Conservation (phyloP, 2,888 invertebrate species). For the Patella caerulea region DNA sequence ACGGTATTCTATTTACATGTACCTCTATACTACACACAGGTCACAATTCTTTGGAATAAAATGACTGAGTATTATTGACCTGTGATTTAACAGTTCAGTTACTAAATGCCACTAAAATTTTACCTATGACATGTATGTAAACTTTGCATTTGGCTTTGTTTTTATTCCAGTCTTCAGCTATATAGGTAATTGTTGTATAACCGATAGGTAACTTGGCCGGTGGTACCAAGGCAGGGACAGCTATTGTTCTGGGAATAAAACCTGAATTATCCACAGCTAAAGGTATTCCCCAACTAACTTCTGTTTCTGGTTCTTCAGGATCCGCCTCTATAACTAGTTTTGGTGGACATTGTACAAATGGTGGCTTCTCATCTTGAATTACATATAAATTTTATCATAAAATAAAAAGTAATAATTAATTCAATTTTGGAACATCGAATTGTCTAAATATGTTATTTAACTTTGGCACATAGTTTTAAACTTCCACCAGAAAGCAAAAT, state of each 20-base stretch:
- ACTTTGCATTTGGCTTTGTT: conserved; percentile 79
- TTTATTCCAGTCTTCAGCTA: conserved; percentile 77
- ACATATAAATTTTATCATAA: too few relatives aligned
- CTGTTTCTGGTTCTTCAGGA: conserved; percentile 74
- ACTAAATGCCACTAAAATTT: conserved; percentile 7
- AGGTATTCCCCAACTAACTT: conserved; percentile 74
- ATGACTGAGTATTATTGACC: background rate
- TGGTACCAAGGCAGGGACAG: conserved; percentile 76
- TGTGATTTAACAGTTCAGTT: background rate
- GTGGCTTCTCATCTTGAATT: conserved; percentile 76
- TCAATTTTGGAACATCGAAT: too few relatives aligned
- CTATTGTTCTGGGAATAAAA: conserved; percentile 75
- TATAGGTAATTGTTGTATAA: conserved; percentile 76
- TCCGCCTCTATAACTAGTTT: conserved; percentile 73
- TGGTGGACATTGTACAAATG: conserved; percentile 76
- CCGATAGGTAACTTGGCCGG: conserved; percentile 77
- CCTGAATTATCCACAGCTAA: conserved; percentile 77
- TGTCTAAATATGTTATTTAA: too few relatives aligned
- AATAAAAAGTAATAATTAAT: too few relatives aligned
- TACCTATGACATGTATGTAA: conserved; percentile 74
- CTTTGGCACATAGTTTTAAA: too few relatives aligned
- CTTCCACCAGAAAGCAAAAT: too few relatives aligned
- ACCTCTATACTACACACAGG: background rate
- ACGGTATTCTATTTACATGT: too few relatives aligned
- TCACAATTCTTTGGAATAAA: background rate